A percentile compares a stretch with the other conserved stretches of the same genome.
These are phyloP conservation scores for Clamator glandarius DNA, from an alignment of 2,797 vertebrate species.

Conservation along the genomic window DNA sequence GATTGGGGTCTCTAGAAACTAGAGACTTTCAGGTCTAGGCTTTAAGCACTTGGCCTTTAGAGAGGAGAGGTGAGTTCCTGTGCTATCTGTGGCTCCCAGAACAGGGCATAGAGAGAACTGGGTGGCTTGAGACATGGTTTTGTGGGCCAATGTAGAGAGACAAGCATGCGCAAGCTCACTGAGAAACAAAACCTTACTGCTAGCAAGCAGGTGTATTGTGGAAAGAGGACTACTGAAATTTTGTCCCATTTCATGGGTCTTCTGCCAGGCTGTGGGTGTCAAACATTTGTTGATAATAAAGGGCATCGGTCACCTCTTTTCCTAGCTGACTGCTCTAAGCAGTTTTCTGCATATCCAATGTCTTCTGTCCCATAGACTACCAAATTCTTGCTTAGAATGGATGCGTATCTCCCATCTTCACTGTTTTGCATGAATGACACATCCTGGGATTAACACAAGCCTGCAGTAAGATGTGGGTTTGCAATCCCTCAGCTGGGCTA, in stretches of 20 bases:
- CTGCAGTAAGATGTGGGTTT: not conserved
- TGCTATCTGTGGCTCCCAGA: not conserved
- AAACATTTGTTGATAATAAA: not conserved
- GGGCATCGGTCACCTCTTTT: not conserved
- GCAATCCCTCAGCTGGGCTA: no score
- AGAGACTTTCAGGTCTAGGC: not conserved
- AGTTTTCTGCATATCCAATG: not conserved
- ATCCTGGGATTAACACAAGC: not conserved
- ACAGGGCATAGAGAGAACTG: not conserved
- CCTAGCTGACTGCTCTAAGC: not conserved
- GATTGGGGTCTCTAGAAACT: not conserved
- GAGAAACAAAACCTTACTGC: not conserved
- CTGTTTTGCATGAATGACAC: not conserved
- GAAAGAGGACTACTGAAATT: not conserved
- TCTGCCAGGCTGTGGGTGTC: not conserved
- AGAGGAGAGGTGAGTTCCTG: not conserved
- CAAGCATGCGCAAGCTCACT: accelerated
- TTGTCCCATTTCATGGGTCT: not conserved
- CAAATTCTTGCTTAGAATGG: not conserved
- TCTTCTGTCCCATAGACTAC: accelerated
- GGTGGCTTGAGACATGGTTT: not conserved
- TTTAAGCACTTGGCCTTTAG: not conserved
- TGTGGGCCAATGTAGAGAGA: not conserved
- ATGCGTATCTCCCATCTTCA: accelerated
- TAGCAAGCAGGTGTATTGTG: not conserved